Evolutionary conservation across 1,140 invertebrate genomes (phyloP).

Genomic region (Eueides isabella): DNA sequence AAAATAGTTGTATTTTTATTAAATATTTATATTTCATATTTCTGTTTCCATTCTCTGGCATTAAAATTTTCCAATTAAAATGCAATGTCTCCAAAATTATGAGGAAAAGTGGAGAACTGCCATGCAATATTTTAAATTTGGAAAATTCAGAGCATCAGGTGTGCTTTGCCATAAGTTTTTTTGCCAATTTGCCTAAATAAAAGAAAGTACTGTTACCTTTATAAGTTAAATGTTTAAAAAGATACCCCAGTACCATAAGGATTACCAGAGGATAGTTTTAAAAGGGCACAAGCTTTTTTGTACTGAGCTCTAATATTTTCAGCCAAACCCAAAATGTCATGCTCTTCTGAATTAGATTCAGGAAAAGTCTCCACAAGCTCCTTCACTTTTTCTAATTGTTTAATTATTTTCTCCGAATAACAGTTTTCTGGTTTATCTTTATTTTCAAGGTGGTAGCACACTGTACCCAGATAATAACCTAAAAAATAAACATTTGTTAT

Average conservation of each 20-base stretch:
- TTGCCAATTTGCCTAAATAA: no score
- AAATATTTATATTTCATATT: no score
- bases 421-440: conserved; percentile 49
- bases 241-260: conserved; percentile 78
- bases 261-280: conserved; percentile 83
- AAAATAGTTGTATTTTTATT: no score
- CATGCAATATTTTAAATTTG: no score
- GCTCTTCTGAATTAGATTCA: conserved; percentile 83
- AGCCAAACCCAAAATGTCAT: conserved; percentile 84
- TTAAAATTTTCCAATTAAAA: no score
- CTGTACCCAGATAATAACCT: conserved; percentile 83
- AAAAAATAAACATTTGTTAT: conserved; percentile 32
- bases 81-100: no score
- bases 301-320: conserved; percentile 86
- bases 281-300: conserved; percentile 85
- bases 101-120: no score
- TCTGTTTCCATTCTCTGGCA: no score
- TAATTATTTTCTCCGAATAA: conserved; percentile 81
- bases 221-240: conserved; percentile 52
- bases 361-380: conserved; percentile 86
- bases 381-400: conserved; percentile 82
- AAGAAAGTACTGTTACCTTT: no score
- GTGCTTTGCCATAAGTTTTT: neutral
- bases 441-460: conserved; percentile 65
- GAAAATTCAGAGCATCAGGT: no score